Evolutionary conservation across 2,888 invertebrate species (phyloP), one percentile per base, ranked within the genome.

Genomic region (Papilio elwesi): DNA sequence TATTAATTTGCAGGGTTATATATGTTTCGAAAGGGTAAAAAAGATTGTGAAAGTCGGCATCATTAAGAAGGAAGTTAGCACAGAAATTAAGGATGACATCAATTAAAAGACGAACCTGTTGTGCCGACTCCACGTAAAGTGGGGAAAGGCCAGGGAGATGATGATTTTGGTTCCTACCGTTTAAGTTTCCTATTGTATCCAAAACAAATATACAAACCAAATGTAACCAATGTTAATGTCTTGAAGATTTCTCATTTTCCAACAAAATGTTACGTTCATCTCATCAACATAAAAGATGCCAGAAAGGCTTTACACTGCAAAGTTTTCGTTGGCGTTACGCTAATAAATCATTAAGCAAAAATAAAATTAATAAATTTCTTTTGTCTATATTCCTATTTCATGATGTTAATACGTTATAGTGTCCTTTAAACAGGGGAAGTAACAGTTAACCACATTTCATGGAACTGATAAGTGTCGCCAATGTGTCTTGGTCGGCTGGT

Each of bases 301-400:
- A 26, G 52, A 15, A 66, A 65, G 52, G n/a, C 65, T 65, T 4
- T 26, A 26, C 2, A 26, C 26, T 26, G 55, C 13, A 55, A 55
- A 68, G 47, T 68, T 68, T 68, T 48, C 53, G 47, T 68, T 68
- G 55, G 55, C 66, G 51, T 66, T 36, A 38, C 15, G 66, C 66
- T 52, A 66, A 66, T 11, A 66, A 2, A 52, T 66, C 66, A 52
- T 66, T 66, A 52, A 66, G n/a, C n/a, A 38, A n/a, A 38, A n/a
- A 38, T 51, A 52, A 66, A 52, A 52, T 38, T 64, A 53, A 64
- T 36, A 47, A 48, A 64, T 70, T 55, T 11, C 55, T 55, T 36
- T 26, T 36, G 12, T 36, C 36, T 26, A 57, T 57, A 13, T 26
- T 13, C 36, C 26, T 12, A 10, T 26, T 26, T 57, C 36, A 57